phyloP scores from a whole-genome alignment of 2,113 vertebrate genomes.

The Naja naja region DNA sequence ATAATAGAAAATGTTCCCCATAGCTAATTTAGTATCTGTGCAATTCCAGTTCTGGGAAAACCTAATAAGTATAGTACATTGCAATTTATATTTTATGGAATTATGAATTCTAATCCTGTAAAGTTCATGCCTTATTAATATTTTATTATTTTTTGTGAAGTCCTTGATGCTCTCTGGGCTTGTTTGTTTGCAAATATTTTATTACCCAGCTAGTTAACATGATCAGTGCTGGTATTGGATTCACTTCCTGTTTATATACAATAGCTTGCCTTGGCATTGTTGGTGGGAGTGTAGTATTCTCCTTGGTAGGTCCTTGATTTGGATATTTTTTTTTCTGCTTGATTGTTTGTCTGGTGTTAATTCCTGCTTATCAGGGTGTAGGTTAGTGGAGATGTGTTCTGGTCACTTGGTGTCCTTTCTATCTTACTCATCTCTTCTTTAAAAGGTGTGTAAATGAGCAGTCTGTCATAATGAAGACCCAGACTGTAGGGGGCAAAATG shows the following conservation, averaged over 20 bases:
- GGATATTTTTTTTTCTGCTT: not conserved
- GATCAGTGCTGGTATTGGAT: not conserved
- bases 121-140: conserved; percentile 59
- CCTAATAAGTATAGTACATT: conserved; percentile 44
- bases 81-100: conserved; percentile 44
- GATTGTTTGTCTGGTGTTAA: not conserved
- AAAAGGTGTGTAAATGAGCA: not conserved
- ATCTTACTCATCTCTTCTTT: not conserved
- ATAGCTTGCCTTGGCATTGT: not conserved
- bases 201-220: not conserved
- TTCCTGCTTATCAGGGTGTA: not conserved
- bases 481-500: not conserved
- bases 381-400: not conserved
- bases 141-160: conserved; percentile 44
- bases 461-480: not conserved
- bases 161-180: not conserved
- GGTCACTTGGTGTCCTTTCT: not conserved
- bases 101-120: conserved; percentile 54
- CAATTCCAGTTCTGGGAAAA: conserved; percentile 43
- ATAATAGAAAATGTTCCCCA: conserved; percentile 41
- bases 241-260: not conserved
- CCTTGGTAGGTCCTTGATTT: not conserved
- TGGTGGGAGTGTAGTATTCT: not conserved
- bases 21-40: conserved; percentile 56
- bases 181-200: not conserved